These are phyloP conservation scores for Poecilobothrus nobilitatus DNA, from an alignment of 2,888 invertebrate species.

Conservation along the genomic window DNA sequence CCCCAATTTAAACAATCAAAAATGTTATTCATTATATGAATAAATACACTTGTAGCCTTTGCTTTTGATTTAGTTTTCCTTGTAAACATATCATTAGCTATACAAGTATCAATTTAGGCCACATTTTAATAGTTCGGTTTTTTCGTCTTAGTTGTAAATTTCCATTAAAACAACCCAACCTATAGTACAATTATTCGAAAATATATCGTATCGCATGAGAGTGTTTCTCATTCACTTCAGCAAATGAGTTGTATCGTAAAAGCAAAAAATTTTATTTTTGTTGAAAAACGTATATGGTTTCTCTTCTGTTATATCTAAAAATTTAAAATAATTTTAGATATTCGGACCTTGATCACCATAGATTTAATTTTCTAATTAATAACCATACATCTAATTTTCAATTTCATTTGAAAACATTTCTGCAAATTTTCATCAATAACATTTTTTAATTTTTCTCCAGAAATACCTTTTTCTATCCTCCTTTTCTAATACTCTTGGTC, in stretches of 20 bases:
- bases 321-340: constrained; percentile 10
- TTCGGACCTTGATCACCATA: constrained; percentile 13
- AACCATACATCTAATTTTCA: constrained; percentile 9
- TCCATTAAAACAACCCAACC: background rate
- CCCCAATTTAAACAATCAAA: background rate
- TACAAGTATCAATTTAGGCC: background rate
- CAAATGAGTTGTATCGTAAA: background rate
- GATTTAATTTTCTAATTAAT: no score
- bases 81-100: background rate
- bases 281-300: background rate
- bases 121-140: background rate
- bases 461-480: background rate
- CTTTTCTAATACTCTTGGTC: background rate
- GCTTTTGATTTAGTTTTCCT: background rate
- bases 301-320: constrained; percentile 2
- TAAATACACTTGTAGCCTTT: no score
- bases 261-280: constrained; percentile 3
- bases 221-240: background rate
- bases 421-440: background rate
- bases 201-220: background rate
- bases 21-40: background rate
- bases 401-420: background rate
- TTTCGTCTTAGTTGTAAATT: background rate
- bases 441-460: background rate
- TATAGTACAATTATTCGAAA: background rate